phyloP scores from a whole-genome alignment of 2,888 invertebrate genomes.

The Neoaliturus tenellus region DNA sequence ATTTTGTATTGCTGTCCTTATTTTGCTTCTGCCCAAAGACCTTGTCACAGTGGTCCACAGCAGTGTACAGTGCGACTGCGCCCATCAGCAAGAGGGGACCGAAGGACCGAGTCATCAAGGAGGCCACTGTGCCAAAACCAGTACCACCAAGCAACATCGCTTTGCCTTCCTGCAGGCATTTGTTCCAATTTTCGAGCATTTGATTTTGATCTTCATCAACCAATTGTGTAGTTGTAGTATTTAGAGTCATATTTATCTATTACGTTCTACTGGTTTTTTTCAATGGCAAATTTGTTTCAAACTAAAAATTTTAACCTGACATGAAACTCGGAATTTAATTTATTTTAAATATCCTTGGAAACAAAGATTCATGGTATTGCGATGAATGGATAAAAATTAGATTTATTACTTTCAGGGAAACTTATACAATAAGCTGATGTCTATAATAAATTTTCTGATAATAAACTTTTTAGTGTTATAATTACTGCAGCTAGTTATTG shows the following conservation, averaged over 20 bases:
- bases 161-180: slow-evolving; percentile 3
- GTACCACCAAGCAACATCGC: not conserved
- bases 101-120: not conserved
- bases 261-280: not conserved
- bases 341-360: not conserved
- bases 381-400: no score
- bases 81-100: not conserved
- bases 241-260: not conserved
- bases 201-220: not conserved
- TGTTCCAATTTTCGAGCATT: slow-evolving; percentile 1
- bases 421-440: no score
- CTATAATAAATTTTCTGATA: no score
- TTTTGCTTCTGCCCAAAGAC: not conserved
- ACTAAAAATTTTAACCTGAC: slow-evolving; percentile 5
- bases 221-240: not conserved
- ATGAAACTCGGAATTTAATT: not conserved
- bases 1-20: no score
- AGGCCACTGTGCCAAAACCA: not conserved
- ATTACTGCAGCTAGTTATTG: no score
- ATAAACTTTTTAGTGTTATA: no score
- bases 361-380: no score
- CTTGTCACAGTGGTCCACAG: slow-evolving; percentile 19
- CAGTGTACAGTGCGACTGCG: not conserved
- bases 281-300: not conserved
- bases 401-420: no score